These are phyloP conservation scores for Metellina segmentata DNA, from an alignment of 2,888 invertebrate genomes.

Conservation along the genomic window DNA sequence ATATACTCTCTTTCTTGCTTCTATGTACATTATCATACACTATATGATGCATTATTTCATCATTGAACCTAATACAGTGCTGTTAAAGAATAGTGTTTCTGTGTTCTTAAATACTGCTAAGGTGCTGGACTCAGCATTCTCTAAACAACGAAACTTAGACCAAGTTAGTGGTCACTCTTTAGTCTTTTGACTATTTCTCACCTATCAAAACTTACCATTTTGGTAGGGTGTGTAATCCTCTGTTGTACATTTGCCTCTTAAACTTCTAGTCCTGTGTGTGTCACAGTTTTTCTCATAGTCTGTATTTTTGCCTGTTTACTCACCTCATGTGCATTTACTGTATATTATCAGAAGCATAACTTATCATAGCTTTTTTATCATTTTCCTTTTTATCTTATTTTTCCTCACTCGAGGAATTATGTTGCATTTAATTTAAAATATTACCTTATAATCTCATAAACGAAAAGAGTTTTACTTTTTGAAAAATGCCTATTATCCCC, in stretches of 20 bases:
- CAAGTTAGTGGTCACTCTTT: conserved; percentile 73
- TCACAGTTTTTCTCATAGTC: conserved; percentile 63
- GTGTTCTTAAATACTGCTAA: conserved; percentile 75
- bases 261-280: conserved; percentile 55
- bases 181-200: conserved; percentile 67
- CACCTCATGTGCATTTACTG: conserved; percentile 76
- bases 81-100: conserved; percentile 69
- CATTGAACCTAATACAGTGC: conserved; percentile 59
- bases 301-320: conserved; percentile 73
- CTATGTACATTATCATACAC: conserved; percentile 42
- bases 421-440: not conserved
- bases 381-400: conserved; percentile 1
- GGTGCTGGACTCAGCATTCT: conserved; percentile 76
- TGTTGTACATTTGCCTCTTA: conserved; percentile 59
- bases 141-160: conserved; percentile 77
- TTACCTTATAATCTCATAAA: not conserved
- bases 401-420: not conserved
- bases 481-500: too few relatives aligned
- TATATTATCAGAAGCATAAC: conserved; percentile 63
- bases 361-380: conserved; percentile 44
- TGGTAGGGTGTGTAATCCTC: conserved; percentile 59
- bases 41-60: conserved; percentile 48
- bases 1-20: conserved; percentile 57
- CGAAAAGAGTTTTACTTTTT: not conserved
- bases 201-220: conserved; percentile 66